These are phyloP conservation scores for Tyrannus savana DNA, from an alignment of 2,113 vertebrate species.

Conservation along the genomic window DNA sequence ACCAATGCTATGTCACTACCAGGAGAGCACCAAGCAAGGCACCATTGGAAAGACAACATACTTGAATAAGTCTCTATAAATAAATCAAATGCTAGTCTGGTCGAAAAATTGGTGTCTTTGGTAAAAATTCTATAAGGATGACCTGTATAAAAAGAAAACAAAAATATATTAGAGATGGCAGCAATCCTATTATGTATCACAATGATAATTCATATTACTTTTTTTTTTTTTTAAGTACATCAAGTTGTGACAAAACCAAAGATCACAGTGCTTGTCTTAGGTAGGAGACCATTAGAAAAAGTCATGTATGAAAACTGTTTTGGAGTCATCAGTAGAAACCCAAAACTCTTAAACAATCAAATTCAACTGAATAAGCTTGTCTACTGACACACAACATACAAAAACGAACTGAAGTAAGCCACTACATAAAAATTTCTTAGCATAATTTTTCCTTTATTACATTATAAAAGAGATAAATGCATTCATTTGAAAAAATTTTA, in stretches of 20 bases:
- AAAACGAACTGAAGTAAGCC: not conserved
- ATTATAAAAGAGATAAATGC: not conserved
- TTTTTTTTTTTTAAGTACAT: not conserved
- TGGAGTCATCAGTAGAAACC: not conserved
- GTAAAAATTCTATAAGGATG: conserved; percentile 99
- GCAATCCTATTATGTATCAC: not conserved
- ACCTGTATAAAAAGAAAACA: conserved; percentile 81
- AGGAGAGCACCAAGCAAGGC: conserved; percentile 89
- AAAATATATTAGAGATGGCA: not conserved
- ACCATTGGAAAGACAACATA: conserved; percentile 89
- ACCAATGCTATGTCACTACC: conserved; percentile 79
- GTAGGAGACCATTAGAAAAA: conserved; percentile 75
- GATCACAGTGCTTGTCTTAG: conserved; percentile 68
- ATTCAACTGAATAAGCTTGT: not conserved
- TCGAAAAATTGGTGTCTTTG: conserved; percentile 99
- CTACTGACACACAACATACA: not conserved
- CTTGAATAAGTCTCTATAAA: conserved; percentile 79
- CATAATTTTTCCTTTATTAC: not conserved
- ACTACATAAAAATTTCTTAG: not conserved
- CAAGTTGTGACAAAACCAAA: conserved; percentile 62
- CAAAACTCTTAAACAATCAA: not conserved
- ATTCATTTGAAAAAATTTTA: not conserved
- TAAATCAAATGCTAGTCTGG: conserved; percentile 86
- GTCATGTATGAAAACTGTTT: conserved; percentile 45
- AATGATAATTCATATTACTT: not conserved